Base-by-base conservation (phyloP, 2,888 invertebrate genomes). In the Cheilosia soror region DNA sequence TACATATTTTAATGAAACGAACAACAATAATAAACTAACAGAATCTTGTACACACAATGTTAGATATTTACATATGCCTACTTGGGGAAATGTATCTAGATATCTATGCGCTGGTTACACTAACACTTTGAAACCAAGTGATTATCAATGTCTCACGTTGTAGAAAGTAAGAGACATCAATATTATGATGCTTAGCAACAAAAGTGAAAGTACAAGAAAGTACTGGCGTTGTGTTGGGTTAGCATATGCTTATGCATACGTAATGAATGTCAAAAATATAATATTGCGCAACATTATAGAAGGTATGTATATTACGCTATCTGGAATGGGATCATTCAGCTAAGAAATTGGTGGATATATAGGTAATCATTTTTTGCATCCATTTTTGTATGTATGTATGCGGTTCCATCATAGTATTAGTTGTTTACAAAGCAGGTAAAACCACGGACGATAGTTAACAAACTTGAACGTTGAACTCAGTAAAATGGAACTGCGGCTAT, bases 171-270 rank as follows among this genome's bases (percentile, higher is more conserved):
- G 53, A 75, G 47, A 60, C 69, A 76, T 84, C 79, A 69, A 69
- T 76, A 65, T 65, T 53, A 57, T 57, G 57, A 71, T 71, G 58
- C 75, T 31, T 53, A 53, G 27, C 49, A 37, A 69, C 27, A 65
- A 84, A 84, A 80, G 84, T 84, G 84, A 84, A 84, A 84, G 84
- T 65, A 63, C 63, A 79, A 63, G 79, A 84, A 79, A 79, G 84
- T 79, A 65, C 25, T 73, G 51, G 15, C 33, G 58, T 15, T 53
- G 37, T 51, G 37, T 62, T 71, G 51, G 33, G 33, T 44, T 37
- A 42, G 31, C 13, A 37, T 71, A 55, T 62, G 72, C 27, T 57
- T 57, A 51, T 68, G 62, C 55, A 73, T 73, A 73, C 57, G 29
- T 66, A 72, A 83, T 65, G 62, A 65, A 20, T 65, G 55, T 62